A percentile compares a stretch with the other conserved stretches of the same genome.
phyloP scores from a whole-genome alignment of 2,797 vertebrate species.

The Anguilla obscura region DNA sequence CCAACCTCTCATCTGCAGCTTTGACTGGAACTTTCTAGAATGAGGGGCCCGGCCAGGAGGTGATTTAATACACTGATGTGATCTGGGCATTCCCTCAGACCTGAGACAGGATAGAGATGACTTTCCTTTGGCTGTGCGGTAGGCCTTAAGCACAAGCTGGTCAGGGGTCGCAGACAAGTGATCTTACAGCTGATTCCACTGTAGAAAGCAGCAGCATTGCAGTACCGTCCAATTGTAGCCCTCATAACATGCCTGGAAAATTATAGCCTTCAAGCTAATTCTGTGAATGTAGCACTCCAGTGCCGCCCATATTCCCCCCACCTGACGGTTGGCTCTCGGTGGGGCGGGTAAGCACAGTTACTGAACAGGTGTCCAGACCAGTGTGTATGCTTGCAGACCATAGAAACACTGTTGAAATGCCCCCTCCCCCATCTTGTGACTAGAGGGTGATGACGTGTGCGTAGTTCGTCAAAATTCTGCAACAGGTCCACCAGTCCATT shows the following conservation, averaged over 20 bases:
- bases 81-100: background rate
- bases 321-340: background rate
- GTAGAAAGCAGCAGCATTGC: background rate
- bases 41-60: background rate
- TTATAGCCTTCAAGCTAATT: background rate
- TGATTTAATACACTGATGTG: background rate
- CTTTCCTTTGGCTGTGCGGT: background rate
- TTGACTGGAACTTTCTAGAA: background rate
- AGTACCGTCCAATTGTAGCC: background rate
- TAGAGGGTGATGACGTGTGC: background rate
- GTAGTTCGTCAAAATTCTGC: background rate
- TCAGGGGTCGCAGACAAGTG: background rate
- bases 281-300: background rate
- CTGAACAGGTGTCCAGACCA: background rate
- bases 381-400: background rate
- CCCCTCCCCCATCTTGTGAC: background rate
- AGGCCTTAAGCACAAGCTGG: background rate
- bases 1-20: background rate
- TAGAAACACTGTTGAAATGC: background rate
- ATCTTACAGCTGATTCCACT: background rate
- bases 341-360: background rate
- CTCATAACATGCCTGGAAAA: background rate
- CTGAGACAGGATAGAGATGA: background rate
- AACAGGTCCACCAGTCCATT: background rate
- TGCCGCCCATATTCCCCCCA: background rate